phyloP scores from a whole-genome alignment of 2,797 vertebrate species.

The Manis javanica region DNA sequence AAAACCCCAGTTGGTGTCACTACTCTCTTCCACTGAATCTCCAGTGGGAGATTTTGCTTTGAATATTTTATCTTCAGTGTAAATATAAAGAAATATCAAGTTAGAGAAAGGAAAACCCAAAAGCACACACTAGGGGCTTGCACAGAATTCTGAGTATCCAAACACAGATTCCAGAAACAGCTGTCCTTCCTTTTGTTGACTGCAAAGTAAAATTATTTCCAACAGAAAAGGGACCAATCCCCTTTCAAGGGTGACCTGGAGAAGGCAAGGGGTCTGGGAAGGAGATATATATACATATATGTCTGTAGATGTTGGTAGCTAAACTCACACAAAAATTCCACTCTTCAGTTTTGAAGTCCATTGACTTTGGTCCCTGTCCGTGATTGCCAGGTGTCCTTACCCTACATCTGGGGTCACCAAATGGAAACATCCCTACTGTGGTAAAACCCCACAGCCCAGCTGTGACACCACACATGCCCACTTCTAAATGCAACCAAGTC shows the following conservation, averaged over 20 bases:
- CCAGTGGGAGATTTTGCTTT: constrained; percentile 22
- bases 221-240: background rate
- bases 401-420: background rate
- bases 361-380: background rate
- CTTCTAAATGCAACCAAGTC: background rate
- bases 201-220: background rate
- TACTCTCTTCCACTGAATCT: constrained; percentile 9
- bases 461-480: background rate
- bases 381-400: background rate
- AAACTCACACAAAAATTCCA: background rate
- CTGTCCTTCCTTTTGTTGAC: background rate
- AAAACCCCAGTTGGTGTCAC: background rate
- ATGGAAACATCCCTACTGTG: background rate
- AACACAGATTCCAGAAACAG: background rate
- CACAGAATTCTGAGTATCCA: background rate
- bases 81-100: constrained; percentile 14
- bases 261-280: background rate
- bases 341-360: background rate
- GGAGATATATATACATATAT: background rate
- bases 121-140: background rate
- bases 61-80: constrained; percentile 36
- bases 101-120: background rate
- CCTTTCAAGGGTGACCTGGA: background rate
- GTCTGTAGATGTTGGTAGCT: background rate
- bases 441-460: background rate